phyloP scores from a whole-genome alignment of 2,797 vertebrate genomes.

The Antrozous pallidus region DNA sequence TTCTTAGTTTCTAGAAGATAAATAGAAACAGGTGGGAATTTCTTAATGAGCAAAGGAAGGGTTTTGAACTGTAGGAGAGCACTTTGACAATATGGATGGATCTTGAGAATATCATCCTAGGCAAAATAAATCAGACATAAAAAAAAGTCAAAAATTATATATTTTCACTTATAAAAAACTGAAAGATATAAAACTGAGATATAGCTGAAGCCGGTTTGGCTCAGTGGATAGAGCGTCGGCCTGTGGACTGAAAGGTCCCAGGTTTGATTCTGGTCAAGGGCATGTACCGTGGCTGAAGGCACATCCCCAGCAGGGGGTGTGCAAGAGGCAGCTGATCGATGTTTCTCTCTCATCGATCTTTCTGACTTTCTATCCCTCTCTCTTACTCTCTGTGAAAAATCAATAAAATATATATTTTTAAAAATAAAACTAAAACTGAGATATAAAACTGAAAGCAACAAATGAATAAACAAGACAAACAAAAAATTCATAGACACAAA shows the following conservation, averaged over 20 bases:
- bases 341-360: no score
- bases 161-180: not conserved
- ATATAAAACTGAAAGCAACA: not conserved
- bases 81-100: not conserved
- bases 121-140: not conserved
- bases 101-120: not conserved
- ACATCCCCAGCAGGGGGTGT: no score
- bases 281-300: no score
- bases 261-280: no score
- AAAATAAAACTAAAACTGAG: no score
- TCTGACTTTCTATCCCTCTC: no score
- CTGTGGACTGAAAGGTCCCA: no score
- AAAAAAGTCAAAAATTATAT: not conserved
- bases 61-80: not conserved
- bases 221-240: no score
- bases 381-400: no score
- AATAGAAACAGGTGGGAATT: not conserved
- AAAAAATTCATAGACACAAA: not conserved
- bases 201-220: no score
- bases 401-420: no score
- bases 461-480: not conserved
- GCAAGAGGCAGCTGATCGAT: no score
- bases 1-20: not conserved
- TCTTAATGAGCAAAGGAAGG: not conserved
- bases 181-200: not conserved